Conservation (phyloP, 2,888 invertebrate genomes). For the Papilio elwesi region DNA sequence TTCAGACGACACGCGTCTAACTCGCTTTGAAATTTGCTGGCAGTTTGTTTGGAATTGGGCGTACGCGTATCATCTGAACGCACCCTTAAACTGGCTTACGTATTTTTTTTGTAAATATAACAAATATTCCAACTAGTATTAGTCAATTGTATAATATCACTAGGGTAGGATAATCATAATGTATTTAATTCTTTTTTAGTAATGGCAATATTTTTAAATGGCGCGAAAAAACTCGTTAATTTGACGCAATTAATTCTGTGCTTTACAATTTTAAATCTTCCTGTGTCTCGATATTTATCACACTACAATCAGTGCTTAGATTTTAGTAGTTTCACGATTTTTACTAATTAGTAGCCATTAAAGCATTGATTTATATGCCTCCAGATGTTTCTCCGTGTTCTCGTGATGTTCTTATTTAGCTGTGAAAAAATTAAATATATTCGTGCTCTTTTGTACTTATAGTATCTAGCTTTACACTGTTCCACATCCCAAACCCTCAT, state of each 20-base stretch:
- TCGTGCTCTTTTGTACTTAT: no score
- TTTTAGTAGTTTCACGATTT: constrained; percentile 9
- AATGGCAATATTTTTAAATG: constrained; percentile 52
- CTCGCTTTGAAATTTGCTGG: no score
- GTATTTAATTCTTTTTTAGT: constrained; percentile 68
- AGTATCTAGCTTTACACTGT: no score
- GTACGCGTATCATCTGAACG: no score
- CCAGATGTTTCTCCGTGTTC: neutral
- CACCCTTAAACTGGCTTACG: constrained; percentile 56
- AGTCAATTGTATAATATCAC: constrained; percentile 78
- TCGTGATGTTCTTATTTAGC: no score
- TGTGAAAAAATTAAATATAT: no score
- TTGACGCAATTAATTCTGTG: neutral
- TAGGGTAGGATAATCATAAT: constrained; percentile 68
- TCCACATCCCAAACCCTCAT: no score
- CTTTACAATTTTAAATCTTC: constrained; percentile 4
- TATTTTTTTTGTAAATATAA: constrained; percentile 76
- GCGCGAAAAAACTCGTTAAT: constrained; percentile 31
- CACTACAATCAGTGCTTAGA: constrained; percentile 3
- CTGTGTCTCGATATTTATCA: neutral
- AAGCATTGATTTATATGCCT: no score
- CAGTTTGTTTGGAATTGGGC: no score
- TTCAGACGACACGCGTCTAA: no score
- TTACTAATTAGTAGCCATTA: neutral
- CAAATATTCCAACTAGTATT: constrained; percentile 78